Conservation (phyloP, 2,797 vertebrate genomes). For the Crotalus adamanteus region DNA sequence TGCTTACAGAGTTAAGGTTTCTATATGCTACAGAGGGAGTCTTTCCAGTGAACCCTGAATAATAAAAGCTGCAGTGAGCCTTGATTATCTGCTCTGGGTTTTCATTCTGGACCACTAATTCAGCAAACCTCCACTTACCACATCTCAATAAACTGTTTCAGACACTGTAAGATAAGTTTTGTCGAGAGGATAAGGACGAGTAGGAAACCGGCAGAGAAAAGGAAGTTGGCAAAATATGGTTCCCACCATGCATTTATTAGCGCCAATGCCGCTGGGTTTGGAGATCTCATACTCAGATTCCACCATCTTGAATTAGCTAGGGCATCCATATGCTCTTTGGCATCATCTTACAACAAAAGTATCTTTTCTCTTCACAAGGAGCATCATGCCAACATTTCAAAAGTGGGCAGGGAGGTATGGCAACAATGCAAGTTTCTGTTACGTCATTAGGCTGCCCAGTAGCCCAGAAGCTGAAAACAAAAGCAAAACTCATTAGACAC, state of each 20-base stretch:
- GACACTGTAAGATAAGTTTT: background rate
- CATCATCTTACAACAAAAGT: background rate
- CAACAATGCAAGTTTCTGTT: background rate
- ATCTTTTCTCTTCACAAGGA: accelerated
- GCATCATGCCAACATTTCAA: background rate
- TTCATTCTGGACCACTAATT: too few species aligned
- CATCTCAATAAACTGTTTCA: too few species aligned
- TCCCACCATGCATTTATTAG: background rate
- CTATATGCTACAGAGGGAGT: too few species aligned
- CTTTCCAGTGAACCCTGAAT: too few species aligned
- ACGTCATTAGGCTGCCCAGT: accelerated
- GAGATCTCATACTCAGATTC: background rate
- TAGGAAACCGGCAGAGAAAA: background rate
- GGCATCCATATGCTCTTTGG: accelerated
- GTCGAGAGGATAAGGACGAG: background rate
- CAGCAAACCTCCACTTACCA: too few species aligned
- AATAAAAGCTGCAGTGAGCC: too few species aligned
- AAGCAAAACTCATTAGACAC: background rate
- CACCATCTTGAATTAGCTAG: background rate
- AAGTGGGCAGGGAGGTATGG: accelerated
- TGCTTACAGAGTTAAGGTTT: too few species aligned
- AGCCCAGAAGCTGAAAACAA: background rate
- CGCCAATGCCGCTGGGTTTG: background rate
- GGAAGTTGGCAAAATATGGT: background rate
- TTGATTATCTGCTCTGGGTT: too few species aligned